Percentiles rank a stretch among this genome's conserved stretches.
These are phyloP conservation scores for Hypselothyrea guttata DNA, from an alignment of 2,888 invertebrate genomes.

Conservation along the genomic window DNA sequence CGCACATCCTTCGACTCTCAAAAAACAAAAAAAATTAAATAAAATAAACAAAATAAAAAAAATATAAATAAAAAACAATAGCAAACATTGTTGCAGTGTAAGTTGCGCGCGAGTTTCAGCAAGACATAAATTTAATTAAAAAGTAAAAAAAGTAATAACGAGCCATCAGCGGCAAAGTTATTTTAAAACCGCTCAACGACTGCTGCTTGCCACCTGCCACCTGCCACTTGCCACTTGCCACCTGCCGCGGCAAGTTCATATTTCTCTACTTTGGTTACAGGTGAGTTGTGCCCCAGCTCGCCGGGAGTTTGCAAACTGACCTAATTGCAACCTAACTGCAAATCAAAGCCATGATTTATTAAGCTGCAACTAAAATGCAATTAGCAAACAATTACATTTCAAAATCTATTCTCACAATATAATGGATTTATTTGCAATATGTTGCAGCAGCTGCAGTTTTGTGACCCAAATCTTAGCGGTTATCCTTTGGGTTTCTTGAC, in stretches of 20 bases:
- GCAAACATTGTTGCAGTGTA: constrained; percentile 1
- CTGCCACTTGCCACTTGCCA: constrained; percentile 6
- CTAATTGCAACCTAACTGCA: constrained; percentile 36
- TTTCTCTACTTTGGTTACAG: constrained; percentile 42
- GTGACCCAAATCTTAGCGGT: constrained; percentile 22
- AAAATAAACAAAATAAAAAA: not conserved
- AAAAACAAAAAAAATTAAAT: not conserved
- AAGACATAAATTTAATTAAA: constrained; percentile 15
- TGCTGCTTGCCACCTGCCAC: constrained; percentile 9
- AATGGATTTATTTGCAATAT: too few relatives aligned
- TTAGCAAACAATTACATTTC: too few relatives aligned
- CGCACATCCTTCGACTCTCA: constrained; percentile 14
- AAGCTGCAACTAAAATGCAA: too few relatives aligned
- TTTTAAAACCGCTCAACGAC: not conserved
- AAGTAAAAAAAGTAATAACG: constrained; percentile 6
- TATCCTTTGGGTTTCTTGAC: not conserved
- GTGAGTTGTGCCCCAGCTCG: constrained; percentile 30
- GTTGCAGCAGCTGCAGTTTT: constrained; percentile 4
- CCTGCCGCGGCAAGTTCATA: not conserved
- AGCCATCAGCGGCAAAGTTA: not conserved
- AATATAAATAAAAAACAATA: not conserved
- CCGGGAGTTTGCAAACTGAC: constrained; percentile 38
- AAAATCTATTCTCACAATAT: too few relatives aligned
- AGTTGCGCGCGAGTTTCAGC: constrained; percentile 22
- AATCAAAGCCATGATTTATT: not conserved